phyloP scores from a whole-genome alignment of 64 coral and sea anemone genomes.

The Actinia equina region DNA sequence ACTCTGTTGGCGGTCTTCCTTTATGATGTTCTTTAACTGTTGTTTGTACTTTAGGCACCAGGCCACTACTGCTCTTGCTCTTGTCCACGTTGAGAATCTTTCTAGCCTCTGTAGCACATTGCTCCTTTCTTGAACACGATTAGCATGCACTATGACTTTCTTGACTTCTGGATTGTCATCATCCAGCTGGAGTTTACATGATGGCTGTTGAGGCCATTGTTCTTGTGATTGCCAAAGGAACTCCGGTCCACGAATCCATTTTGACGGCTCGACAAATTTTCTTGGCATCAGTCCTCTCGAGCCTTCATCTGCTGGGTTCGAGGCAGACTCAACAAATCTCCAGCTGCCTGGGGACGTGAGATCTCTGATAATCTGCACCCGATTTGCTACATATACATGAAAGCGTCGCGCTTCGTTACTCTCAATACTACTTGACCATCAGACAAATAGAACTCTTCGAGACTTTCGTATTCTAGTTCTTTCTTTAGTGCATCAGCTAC shows the following conservation, averaged over 20 bases:
- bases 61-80: neutral
- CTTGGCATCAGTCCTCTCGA: constrained; percentile 20
- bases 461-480: constrained; percentile 26
- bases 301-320: constrained; percentile 45
- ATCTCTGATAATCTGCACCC: constrained; percentile 38
- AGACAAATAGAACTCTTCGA: constrained; percentile 44
- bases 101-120: neutral
- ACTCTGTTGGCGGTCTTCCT: too few species aligned
- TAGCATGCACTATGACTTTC: neutral
- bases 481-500: constrained; percentile 26
- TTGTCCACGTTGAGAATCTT: neutral
- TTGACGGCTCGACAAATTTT: constrained; percentile 30
- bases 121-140: neutral
- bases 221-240: constrained; percentile 31
- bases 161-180: neutral
- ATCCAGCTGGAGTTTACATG: neutral
- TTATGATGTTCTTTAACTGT: too few species aligned
- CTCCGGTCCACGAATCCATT: constrained; percentile 41
- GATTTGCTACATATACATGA: constrained; percentile 16
- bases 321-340: constrained; percentile 22
- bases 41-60: too few species aligned
- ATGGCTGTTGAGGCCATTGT: constrained; percentile 32
- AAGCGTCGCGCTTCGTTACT: constrained; percentile 26
- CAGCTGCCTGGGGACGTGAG: neutral
- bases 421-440: constrained; percentile 28